Percentiles rank a stretch among this genome's conserved stretches.
These are phyloP conservation scores for Coracopsis vasa DNA, from an alignment of 2,113 vertebrate genomes.

Conservation along the genomic window DNA sequence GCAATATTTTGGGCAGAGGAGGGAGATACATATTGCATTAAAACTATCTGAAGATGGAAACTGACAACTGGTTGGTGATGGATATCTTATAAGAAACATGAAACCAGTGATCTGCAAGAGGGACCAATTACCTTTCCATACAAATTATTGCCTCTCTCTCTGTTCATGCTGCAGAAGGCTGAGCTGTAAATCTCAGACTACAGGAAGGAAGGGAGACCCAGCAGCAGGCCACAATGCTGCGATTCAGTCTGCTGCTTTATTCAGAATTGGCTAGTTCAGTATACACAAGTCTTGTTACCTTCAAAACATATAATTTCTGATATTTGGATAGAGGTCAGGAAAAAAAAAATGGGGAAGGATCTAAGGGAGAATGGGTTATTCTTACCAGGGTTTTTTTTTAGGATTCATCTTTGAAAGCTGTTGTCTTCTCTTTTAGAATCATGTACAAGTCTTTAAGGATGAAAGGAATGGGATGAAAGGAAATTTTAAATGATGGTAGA, in stretches of 20 bases:
- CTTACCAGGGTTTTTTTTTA: not conserved
- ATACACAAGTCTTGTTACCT: not conserved
- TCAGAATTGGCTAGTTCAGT: not conserved
- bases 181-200: not conserved
- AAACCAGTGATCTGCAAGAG: constrained; percentile 44
- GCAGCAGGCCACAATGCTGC: not conserved
- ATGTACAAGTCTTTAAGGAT: not conserved
- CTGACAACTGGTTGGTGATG: not conserved
- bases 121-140: not conserved
- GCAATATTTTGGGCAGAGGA: not conserved
- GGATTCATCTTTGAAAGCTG: not conserved
- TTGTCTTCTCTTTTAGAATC: not conserved
- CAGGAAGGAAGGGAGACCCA: not conserved
- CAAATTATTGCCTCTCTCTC: not conserved
- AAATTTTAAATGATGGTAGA: not conserved
- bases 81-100: not conserved
- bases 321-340: not conserved
- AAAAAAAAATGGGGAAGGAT: not conserved
- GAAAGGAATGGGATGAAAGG: not conserved
- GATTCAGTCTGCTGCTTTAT: not conserved
- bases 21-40: not conserved
- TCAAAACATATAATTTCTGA: not conserved
- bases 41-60: constrained; percentile 3
- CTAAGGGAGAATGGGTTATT: not conserved
- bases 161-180: not conserved